Base-by-base conservation (phyloP, 2,797 vertebrate genomes). In the Sebastes nivosus region DNA sequence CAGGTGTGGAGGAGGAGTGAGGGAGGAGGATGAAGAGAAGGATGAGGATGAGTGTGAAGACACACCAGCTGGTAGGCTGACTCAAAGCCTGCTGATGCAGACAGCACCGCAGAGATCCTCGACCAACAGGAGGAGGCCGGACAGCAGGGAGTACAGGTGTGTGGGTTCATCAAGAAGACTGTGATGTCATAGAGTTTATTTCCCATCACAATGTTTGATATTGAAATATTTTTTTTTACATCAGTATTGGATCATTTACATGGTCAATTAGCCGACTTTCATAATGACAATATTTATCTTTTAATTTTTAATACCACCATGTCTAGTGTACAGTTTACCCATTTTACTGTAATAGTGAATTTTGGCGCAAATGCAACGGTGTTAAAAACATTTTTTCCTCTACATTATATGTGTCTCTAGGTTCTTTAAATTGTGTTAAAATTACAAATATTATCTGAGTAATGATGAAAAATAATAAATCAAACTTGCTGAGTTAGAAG, bases 31-130 rank as follows among this genome's bases (percentile, higher is more conserved):
- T 72, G 97, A 96, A 12, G 88, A 90, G 0, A 94, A 96, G 9
- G 96, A 95, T 0, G 96, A 95, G 42, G 82, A 92, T 34, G 93
- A 94, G 87, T 91, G 93, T 61, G 96, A 96, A 71, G 93, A 95
- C 0, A 95, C 95, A 0, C 95, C 96, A 57, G 95, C 96, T 16
- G 93, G 92, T 83, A 90, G 96, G 86, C 94, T 98, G 80, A 97
- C 97, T 1, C 97, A 97, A 87, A 97, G 97, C 94, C 95, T 99
- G 90, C 95, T 98, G 9, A 95, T 97, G 96, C 97, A 98, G 91
- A 96, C 97, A 0, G 95, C 94, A 1, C 89, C 96, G 0, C 97
- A 97, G 34, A 95, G 97, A 1, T 88, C 95, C 10, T 71, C 94
- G 3, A 73, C 94, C 0, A 93, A 86, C 77, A 94, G 97, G 90